phyloP scores from a whole-genome alignment of 2,113 vertebrate species.

The Tragelaphus strepsiceros region DNA sequence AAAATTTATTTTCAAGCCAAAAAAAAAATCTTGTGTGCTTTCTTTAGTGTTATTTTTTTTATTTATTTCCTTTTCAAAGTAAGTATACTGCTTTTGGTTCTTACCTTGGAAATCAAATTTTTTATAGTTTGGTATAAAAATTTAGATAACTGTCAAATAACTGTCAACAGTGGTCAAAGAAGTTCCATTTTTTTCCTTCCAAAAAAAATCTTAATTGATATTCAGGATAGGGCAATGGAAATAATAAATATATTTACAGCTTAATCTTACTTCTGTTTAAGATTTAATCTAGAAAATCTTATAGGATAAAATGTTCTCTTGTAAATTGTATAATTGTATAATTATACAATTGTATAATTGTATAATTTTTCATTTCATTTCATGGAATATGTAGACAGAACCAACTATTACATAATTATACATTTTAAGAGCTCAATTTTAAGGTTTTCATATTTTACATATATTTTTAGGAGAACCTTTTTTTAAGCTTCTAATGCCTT shows the following conservation, averaged over 20 bases:
- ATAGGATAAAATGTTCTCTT: conserved; percentile 25
- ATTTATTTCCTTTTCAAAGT: conserved; percentile 47
- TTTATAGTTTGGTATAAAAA: not conserved
- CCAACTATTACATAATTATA: not conserved
- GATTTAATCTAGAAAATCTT: conserved; percentile 2
- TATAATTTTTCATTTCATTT: not conserved
- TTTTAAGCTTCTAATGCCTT: not conserved
- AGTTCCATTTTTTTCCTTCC: not conserved
- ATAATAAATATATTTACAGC: not conserved
- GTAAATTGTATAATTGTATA: not conserved
- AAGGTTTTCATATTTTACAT: not conserved
- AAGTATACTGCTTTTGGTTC: not conserved
- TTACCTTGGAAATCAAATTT: conserved; percentile 17
- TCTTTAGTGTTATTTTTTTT: not conserved
- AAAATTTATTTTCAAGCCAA: not conserved
- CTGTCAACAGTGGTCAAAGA: not conserved
- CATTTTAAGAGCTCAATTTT: conserved; percentile 10
- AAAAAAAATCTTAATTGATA: conserved; percentile 19
- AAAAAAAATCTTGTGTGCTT: not conserved
- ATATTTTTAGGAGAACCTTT: not conserved
- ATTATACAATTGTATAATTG: too few relatives aligned
- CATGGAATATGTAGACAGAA: not conserved
- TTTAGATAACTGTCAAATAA: not conserved
- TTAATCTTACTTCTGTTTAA: not conserved
- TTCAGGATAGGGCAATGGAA: not conserved